phyloP scores from a whole-genome alignment of 2,113 vertebrate genomes.

The Forbesichthys papilliferus region DNA sequence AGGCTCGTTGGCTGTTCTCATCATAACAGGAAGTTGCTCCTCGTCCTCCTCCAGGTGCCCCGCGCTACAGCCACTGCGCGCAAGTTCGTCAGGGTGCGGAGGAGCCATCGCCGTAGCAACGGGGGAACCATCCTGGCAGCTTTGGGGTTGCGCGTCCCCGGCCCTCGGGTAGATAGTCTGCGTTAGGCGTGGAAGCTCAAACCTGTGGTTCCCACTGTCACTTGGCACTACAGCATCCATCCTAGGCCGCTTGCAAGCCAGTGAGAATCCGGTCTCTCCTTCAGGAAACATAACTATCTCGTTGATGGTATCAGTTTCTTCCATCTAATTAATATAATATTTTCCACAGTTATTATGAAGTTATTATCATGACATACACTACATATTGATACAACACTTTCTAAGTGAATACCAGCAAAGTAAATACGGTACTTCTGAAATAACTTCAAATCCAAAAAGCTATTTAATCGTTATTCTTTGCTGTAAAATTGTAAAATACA shows the following conservation, averaged over 20 bases:
- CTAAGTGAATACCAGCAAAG: too few species aligned
- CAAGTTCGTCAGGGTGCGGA: neutral
- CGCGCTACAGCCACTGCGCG: neutral
- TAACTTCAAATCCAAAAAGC: too few species aligned
- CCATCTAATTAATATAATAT: neutral
- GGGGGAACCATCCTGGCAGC: conserved; percentile 1
- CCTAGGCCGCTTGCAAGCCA: conserved; percentile 50
- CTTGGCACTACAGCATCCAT: conserved; percentile 23
- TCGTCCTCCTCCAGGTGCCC: conserved; percentile 19
- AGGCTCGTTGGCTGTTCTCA: conserved; percentile 37
- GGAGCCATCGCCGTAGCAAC: neutral
- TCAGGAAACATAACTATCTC: conserved; percentile 6
- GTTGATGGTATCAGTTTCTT: conserved; percentile 51
- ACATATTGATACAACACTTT: too few species aligned
- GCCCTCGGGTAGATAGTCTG: conserved; percentile 16
- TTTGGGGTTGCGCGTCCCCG: neutral
- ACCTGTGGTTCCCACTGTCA: conserved; percentile 3
- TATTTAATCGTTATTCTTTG: too few species aligned
- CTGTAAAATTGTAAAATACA: too few species aligned
- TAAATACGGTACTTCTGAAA: too few species aligned
- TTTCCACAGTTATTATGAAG: too few species aligned
- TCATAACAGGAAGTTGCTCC: conserved; percentile 24
- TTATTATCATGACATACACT: too few species aligned
- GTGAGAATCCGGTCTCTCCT: conserved; percentile 18
- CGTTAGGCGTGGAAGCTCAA: conserved; percentile 28